Evolutionary conservation across 1,140 invertebrate species (phyloP).

Genomic region (Hyles vespertilio): DNA sequence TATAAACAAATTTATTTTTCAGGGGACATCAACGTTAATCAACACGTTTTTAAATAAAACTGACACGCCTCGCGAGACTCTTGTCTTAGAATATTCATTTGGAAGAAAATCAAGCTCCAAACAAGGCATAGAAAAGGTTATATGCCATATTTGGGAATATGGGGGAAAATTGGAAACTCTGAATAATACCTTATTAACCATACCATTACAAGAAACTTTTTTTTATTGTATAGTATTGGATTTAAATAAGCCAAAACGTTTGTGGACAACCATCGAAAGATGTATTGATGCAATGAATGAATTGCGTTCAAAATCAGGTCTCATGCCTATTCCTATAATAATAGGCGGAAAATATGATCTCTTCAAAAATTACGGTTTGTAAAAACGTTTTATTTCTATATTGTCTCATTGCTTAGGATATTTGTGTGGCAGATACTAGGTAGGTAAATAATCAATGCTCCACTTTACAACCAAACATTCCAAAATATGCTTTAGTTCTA

Average conservation of each 20-base stretch:
- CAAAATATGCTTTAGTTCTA: too few relatives aligned
- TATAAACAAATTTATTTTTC: slow-evolving; percentile 29
- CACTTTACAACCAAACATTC: background rate
- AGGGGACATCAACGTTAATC: slow-evolving; percentile 91
- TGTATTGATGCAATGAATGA: slow-evolving; percentile 42
- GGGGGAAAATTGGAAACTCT: slow-evolving; percentile 78
- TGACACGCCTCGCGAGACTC: slow-evolving; percentile 85
- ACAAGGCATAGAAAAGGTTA: slow-evolving; percentile 84
- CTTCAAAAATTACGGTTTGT: slow-evolving; percentile 82
- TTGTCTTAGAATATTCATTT: slow-evolving; percentile 91
- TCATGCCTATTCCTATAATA: slow-evolving; percentile 74
- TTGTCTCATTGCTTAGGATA: too few relatives aligned
- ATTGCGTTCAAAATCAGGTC: slow-evolving; percentile 23
- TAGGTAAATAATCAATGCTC: too few relatives aligned
- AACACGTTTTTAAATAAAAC: slow-evolving; percentile 88
- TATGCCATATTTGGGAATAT: slow-evolving; percentile 93
- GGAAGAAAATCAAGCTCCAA: slow-evolving; percentile 85
- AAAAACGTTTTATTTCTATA: too few relatives aligned
- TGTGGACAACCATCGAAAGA: slow-evolving; percentile 53
- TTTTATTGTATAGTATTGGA: slow-evolving; percentile 51
- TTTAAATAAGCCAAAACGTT: slow-evolving; percentile 54
- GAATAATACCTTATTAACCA: slow-evolving; percentile 40
- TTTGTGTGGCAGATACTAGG: too few relatives aligned
- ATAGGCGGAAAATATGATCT: slow-evolving; percentile 91
- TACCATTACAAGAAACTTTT: slow-evolving; percentile 37